These are phyloP conservation scores for Amblyraja radiata DNA, from an alignment of 2,797 vertebrate species.

Conservation along the genomic window DNA sequence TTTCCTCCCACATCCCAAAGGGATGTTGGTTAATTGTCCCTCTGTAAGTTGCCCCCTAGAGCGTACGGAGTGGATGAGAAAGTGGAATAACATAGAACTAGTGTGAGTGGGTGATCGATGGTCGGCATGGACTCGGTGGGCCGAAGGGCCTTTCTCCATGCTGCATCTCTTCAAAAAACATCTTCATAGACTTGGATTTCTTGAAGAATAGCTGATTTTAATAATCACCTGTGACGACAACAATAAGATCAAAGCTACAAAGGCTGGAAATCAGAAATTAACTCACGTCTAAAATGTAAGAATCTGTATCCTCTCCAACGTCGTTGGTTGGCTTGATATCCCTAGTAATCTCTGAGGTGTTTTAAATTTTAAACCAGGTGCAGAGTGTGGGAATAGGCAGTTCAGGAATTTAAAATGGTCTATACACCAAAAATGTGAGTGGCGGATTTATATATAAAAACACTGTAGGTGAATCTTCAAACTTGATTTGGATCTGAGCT, in stretches of 20 bases:
- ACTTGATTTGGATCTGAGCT: neutral
- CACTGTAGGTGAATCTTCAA: neutral
- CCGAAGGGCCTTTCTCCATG: too few species aligned
- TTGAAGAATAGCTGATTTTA: neutral
- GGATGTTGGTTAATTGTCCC: too few species aligned
- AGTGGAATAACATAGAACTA: too few species aligned
- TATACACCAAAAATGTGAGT: neutral
- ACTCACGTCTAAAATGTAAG: neutral
- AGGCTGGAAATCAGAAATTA: neutral
- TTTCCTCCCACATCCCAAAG: too few species aligned
- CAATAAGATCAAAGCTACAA: neutral
- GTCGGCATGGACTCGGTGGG: too few species aligned
- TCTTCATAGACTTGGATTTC: neutral
- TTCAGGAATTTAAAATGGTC: neutral
- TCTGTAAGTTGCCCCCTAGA: too few species aligned
- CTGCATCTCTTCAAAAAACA: too few species aligned
- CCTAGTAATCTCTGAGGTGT: too few species aligned
- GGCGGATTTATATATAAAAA: neutral
- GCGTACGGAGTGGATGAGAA: too few species aligned
- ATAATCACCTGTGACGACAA: neutral
- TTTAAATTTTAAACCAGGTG: neutral
- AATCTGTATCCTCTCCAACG: neutral
- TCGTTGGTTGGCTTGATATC: neutral
- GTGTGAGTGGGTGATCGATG: too few species aligned
- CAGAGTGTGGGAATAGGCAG: neutral